phyloP scores from a whole-genome alignment of 2,888 invertebrate genomes.

The Cremastobaeus sp. region DNA sequence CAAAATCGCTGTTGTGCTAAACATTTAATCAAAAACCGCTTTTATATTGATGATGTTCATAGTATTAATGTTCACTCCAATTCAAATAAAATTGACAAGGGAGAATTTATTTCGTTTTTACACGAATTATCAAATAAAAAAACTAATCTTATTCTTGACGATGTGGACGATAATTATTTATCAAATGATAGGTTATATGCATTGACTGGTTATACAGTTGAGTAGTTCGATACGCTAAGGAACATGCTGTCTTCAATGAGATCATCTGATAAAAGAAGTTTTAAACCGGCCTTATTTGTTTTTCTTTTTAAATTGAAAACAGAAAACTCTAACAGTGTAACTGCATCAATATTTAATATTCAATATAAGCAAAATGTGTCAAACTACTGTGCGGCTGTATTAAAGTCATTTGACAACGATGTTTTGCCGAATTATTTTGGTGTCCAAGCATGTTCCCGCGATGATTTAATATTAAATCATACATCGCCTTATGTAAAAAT shows the following conservation, averaged over 20 bases:
- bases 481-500: constrained; percentile 18
- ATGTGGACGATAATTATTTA: neutral
- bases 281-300: neutral
- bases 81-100: neutral
- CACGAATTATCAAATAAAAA: neutral
- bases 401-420: constrained; percentile 63
- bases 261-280: neutral
- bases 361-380: neutral
- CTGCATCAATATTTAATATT: neutral
- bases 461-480: constrained; percentile 48
- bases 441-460: constrained; percentile 38
- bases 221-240: neutral
- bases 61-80: neutral
- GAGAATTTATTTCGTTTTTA: neutral
- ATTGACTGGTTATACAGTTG: neutral
- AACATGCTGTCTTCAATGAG: neutral
- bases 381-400: constrained; percentile 4
- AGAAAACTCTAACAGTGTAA: neutral
- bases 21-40: neutral
- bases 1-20: neutral
- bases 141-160: neutral
- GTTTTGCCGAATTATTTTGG: constrained; percentile 59
- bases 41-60: neutral
- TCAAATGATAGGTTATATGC: neutral
- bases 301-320: neutral